Conservation (phyloP, 2,797 vertebrate species). For the Carduelis carduelis region DNA sequence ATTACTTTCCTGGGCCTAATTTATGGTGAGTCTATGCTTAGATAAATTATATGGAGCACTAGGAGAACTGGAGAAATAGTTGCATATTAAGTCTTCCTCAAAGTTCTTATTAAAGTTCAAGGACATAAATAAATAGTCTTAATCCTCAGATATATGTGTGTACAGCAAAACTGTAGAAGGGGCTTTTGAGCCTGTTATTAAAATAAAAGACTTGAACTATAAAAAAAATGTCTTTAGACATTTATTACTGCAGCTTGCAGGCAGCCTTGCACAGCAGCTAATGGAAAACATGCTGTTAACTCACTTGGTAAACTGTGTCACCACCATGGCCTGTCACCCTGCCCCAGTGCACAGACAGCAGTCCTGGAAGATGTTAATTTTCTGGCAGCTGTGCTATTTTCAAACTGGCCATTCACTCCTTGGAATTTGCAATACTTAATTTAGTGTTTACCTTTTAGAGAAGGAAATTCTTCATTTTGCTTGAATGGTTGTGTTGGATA, state of each 20-base stretch:
- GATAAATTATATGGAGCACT: rapidly evolving
- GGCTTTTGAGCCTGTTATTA: background rate
- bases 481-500: background rate
- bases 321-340: rapidly evolving
- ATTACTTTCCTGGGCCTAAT: background rate
- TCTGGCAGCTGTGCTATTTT: background rate
- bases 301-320: rapidly evolving
- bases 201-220: background rate
- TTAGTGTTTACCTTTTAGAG: background rate
- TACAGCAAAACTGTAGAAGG: background rate
- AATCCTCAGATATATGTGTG: background rate
- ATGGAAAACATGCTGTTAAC: background rate
- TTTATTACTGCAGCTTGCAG: background rate
- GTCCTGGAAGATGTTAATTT: background rate
- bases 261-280: background rate
- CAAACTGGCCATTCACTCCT: background rate
- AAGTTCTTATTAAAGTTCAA: background rate
- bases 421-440: background rate
- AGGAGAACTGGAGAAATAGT: background rate
- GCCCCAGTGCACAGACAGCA: background rate
- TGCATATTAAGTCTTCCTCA: background rate
- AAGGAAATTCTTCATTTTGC: background rate
- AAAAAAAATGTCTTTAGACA: background rate
- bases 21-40: rapidly evolving
- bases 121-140: background rate